Evolutionary conservation across 2,888 invertebrate species (phyloP).

Genomic region (Ptilodon capucinus): DNA sequence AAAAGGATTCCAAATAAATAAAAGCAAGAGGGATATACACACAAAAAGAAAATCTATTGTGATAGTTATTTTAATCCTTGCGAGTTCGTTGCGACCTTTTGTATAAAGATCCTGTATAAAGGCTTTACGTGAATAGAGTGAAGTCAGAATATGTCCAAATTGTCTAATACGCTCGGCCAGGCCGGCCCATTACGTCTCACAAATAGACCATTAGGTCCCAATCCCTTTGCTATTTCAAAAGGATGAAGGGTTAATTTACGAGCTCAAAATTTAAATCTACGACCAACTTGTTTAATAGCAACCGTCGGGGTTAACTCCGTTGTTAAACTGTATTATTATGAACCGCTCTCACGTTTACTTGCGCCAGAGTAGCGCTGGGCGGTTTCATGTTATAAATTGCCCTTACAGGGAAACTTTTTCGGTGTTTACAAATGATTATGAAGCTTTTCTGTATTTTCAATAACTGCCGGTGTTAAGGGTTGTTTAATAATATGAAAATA

Average conservation of each 20-base stretch:
- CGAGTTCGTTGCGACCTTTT: constrained; percentile 30
- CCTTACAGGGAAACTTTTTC: constrained; percentile 31
- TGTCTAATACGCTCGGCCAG: constrained; percentile 75
- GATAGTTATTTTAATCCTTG: constrained; percentile 33
- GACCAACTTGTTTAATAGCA: constrained; percentile 76
- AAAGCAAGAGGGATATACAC: background rate
- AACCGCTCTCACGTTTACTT: constrained; percentile 50
- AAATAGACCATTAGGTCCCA: constrained; percentile 82
- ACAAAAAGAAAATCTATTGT: constrained; percentile 23
- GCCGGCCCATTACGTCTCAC: constrained; percentile 77
- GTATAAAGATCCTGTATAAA: constrained; percentile 48
- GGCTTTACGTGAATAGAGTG: constrained; percentile 60
- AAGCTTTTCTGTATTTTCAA: constrained; percentile 24
- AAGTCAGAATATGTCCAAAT: constrained; percentile 75
- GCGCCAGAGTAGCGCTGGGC: constrained; percentile 23
- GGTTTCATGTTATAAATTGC: constrained; percentile 36
- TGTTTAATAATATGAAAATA: no score
- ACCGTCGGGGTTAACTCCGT: constrained; percentile 73
- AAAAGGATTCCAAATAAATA: background rate
- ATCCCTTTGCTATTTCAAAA: constrained; percentile 81
- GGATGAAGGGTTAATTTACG: constrained; percentile 82
- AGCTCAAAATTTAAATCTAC: constrained; percentile 82
- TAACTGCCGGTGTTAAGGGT: no score
- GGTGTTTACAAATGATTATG: constrained; percentile 31
- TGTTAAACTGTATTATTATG: constrained; percentile 73